Percentiles rank a stretch among this genome's conserved stretches.
These are phyloP conservation scores for Aromia moschata DNA, from an alignment of 2,888 invertebrate genomes.

Conservation along the genomic window DNA sequence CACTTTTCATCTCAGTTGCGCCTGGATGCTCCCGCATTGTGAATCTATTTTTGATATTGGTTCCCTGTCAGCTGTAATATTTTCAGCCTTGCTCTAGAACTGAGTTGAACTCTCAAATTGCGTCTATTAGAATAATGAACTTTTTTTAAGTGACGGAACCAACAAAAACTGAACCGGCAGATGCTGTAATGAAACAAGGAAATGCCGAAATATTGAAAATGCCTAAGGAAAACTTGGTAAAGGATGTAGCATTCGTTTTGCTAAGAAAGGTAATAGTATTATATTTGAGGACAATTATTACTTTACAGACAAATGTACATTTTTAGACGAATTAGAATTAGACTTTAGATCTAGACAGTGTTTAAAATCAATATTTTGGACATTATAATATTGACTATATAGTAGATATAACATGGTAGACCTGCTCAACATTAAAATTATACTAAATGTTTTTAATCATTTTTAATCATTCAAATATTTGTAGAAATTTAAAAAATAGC, in stretches of 20 bases:
- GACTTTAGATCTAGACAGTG: too few species aligned
- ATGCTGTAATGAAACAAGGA: neutral
- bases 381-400: too few species aligned
- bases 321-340: too few species aligned
- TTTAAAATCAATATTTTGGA: too few species aligned
- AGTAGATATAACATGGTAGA: too few species aligned
- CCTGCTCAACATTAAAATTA: too few species aligned
- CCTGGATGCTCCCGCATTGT: neutral
- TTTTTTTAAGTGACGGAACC: slow-evolving; percentile 9
- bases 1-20: neutral
- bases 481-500: too few species aligned
- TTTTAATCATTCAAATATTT: too few species aligned
- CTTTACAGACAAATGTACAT: neutral
- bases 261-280: slow-evolving; percentile 8
- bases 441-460: too few species aligned
- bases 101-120: neutral
- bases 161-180: neutral
- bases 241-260: slow-evolving; percentile 1
- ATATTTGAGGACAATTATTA: neutral
- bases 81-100: neutral
- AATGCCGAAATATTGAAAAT: neutral
- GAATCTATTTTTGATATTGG: neutral
- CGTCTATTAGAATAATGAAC: neutral
- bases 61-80: neutral
- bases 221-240: slow-evolving; percentile 3